These are phyloP conservation scores for Drosophila seclusa DNA, from an alignment of 2,888 invertebrate species.

Conservation along the genomic window DNA sequence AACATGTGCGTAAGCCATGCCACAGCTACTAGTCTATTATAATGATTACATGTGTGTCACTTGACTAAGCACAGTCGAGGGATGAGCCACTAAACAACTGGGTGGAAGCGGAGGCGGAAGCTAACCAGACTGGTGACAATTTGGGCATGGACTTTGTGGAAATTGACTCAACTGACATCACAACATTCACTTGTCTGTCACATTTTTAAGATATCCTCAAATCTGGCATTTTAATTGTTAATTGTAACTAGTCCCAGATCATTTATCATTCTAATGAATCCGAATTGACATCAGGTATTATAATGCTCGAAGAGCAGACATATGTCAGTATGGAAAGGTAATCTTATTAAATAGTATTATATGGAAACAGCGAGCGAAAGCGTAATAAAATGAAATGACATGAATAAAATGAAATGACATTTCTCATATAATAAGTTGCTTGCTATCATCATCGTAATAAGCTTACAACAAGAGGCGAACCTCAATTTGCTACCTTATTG, in stretches of 20 bases:
- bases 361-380: constrained; percentile 3
- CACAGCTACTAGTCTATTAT: constrained; percentile 50
- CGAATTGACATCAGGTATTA: neutral
- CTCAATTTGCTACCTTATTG: constrained; percentile 28
- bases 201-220: constrained; percentile 36
- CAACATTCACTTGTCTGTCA: constrained; percentile 35
- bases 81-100: constrained; percentile 1
- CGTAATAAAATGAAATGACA: neutral
- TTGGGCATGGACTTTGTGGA: constrained; percentile 36
- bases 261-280: neutral
- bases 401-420: neutral
- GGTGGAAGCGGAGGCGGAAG: constrained; percentile 49
- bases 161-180: constrained; percentile 46
- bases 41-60: constrained; percentile 72
- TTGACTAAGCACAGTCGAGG: constrained; percentile 44
- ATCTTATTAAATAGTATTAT: constrained; percentile 48
- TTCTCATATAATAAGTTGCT: constrained; percentile 23
- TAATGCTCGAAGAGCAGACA: constrained; percentile 5
- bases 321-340: constrained; percentile 32
- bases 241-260: neutral
- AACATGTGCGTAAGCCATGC: constrained; percentile 59
- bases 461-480: constrained; percentile 10
- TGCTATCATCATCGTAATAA: constrained; percentile 16
- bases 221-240: constrained; percentile 10
- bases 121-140: constrained; percentile 53